Base-by-base conservation (phyloP, 2,797 vertebrate genomes). In the Pelobates cultripes region DNA sequence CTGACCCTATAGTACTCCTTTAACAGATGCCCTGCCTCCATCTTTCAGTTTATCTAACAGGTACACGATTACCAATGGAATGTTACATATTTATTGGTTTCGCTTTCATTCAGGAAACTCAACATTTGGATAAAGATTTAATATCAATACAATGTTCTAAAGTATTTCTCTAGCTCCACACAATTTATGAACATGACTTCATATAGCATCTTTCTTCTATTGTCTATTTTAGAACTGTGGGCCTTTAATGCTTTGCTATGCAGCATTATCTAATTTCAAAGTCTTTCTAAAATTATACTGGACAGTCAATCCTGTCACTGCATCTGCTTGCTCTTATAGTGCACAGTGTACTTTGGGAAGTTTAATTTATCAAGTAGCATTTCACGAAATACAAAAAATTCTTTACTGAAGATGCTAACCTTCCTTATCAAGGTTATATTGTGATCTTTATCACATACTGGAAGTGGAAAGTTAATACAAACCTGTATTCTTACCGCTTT, bases 191-290 rank as follows among this genome's bases (percentile, higher is more conserved):
- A 12, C 13, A 57, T 12, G 8, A 9, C 13, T 64, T 7, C 7
- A 64, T 6, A 40, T 57, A 2, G 7, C 28, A 28, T 14, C 28
- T 64, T 28, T 28, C 4, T 14, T 64, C 6, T 28, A 7, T 4
- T 9, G 6, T 75, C 79, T 67, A 55, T 79, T 28, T 75, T 60
- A 73, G 44, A 72, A 53, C 41, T 42, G 17, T 76, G 15, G 42
- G 43, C 12, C 61, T 13, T 15, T 51, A 51, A 71, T 43, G 47
- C 72, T 73, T 53, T 57, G 78, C 71, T 80, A 73, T 79, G 70
- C 70, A 64, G 40, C 51, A 73, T 83, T 74, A 78, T 83, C 81
- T 75, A 5, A 79, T 83, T 83, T 78, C 76, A 79, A 57, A 71
- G 81, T 47, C 53, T 79, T 41, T 83, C 71, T 81, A 70, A 74